Conservation (phyloP, 2,888 invertebrate genomes). For the Stictocephala bisonia region DNA sequence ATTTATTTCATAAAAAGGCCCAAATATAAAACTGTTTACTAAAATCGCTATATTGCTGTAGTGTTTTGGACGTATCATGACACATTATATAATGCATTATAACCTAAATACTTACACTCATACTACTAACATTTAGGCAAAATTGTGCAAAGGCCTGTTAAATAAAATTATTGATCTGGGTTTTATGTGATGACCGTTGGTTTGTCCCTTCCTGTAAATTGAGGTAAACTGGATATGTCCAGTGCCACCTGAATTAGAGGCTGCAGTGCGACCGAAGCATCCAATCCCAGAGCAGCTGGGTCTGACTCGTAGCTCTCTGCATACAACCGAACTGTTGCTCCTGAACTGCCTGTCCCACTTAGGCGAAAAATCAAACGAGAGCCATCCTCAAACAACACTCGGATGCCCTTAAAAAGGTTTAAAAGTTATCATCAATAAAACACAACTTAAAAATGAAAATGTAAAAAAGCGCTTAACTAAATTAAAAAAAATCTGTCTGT, state of each 20-base stretch:
- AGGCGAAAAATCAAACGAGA: constrained; percentile 93
- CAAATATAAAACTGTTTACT: too few relatives aligned
- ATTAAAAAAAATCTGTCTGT: too few relatives aligned
- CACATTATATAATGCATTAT: too few relatives aligned
- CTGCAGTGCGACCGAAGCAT: constrained; percentile 75
- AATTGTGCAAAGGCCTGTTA: neutral
- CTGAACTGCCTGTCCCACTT: constrained; percentile 98
- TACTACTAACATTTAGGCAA: too few relatives aligned
- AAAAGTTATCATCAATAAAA: too few relatives aligned
- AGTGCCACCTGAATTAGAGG: constrained; percentile 92
- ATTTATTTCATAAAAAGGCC: too few relatives aligned
- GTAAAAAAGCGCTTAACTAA: too few relatives aligned
- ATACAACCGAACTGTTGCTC: constrained; percentile 96
- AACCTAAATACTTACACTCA: too few relatives aligned
- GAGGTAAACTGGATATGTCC: constrained; percentile 81
- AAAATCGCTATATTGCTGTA: too few relatives aligned
- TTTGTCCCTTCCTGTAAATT: constrained; percentile 87
- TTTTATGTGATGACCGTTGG: constrained; percentile 96
- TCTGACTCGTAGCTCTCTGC: constrained; percentile 92
- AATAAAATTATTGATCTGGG: neutral
- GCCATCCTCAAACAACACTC: constrained; percentile 94
- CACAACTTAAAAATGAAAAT: too few relatives aligned
- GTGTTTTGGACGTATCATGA: too few relatives aligned
- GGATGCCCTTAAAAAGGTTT: constrained; percentile 77
- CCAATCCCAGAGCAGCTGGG: constrained; percentile 69